phyloP scores from a whole-genome alignment of 2,888 invertebrate species.

The Tyria jacobaeae region DNA sequence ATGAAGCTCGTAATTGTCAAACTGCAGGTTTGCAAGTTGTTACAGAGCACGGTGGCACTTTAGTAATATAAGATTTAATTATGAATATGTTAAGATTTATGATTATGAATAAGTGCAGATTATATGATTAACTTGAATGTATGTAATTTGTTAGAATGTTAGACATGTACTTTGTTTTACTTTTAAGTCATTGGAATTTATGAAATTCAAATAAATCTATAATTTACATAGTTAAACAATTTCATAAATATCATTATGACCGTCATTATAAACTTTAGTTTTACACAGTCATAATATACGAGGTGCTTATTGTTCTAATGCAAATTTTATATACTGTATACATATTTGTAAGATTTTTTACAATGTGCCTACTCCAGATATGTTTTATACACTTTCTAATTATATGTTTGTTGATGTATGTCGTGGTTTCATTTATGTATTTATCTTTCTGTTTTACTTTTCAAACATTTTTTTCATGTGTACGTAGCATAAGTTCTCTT shows the following conservation, averaged over 20 bases:
- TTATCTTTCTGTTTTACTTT: neutral
- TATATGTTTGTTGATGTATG: conserved; percentile 1
- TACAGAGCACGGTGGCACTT: no score
- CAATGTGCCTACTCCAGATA: neutral
- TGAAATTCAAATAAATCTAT: neutral
- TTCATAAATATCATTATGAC: neutral
- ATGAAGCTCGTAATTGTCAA: no score
- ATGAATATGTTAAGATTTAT: no score
- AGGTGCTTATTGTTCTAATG: neutral
- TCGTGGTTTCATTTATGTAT: neutral
- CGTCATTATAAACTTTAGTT: neutral
- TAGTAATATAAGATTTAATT: no score
- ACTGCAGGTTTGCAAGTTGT: no score
- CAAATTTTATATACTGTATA: neutral
- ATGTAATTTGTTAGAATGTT: no score
- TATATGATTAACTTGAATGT: no score
- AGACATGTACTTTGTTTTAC: no score
- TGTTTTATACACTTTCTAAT: conserved; percentile 3
- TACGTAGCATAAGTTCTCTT: no score
- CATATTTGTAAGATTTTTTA: neutral
- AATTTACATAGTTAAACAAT: neutral
- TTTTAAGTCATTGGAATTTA: neutral
- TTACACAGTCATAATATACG: neutral
- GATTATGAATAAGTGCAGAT: no score
- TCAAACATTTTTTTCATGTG: no score